Evolutionary conservation across 2,888 invertebrate genomes (phyloP).

Genomic region (Drosophila lutescens): DNA sequence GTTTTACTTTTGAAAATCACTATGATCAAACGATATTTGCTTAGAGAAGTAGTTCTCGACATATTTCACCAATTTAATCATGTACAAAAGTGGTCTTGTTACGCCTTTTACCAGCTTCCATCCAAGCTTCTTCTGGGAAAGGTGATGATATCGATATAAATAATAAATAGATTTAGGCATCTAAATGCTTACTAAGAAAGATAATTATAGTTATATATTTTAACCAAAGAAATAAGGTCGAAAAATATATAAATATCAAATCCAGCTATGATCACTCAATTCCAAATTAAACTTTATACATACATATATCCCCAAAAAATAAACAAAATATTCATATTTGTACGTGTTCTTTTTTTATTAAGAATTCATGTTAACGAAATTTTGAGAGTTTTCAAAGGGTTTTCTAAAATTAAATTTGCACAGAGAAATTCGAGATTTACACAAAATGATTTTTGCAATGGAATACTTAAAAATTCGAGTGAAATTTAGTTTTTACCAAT

Average conservation of each 20-base stretch:
- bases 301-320: background rate
- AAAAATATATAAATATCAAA: background rate
- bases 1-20: conserved; percentile 12
- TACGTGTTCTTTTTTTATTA: conserved; percentile 19
- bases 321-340: background rate
- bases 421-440: conserved; percentile 44
- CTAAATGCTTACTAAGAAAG: conserved; percentile 1
- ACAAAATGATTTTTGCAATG: conserved; percentile 12
- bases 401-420: conserved; percentile 8
- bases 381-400: conserved; percentile 1
- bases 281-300: background rate
- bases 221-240: conserved; percentile 6
- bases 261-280: background rate
- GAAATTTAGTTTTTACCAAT: conserved; percentile 26
- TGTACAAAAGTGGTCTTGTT: conserved; percentile 13
- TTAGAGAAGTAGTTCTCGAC: background rate
- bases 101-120: conserved; percentile 4
- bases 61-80: conserved; percentile 2
- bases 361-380: conserved; percentile 10
- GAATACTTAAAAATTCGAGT: conserved; percentile 54
- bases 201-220: conserved; percentile 16
- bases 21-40: conserved; percentile 5
- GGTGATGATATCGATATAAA: conserved; percentile 10
- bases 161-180: conserved; percentile 8
- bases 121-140: background rate